Base-by-base conservation (phyloP, 2,113 vertebrate species). In the Gavia stellata region DNA sequence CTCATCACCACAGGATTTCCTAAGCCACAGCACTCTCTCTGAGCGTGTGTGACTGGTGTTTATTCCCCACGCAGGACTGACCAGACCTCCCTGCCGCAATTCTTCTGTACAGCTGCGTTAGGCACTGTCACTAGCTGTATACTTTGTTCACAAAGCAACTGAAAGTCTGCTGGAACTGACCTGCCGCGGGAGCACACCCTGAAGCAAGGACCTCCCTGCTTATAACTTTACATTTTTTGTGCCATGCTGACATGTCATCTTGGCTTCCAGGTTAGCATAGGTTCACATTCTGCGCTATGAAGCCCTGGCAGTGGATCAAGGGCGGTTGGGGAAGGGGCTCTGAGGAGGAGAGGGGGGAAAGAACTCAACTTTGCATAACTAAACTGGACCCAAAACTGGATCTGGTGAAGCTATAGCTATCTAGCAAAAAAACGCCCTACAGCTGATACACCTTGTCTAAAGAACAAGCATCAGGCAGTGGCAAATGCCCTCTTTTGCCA, bases 251-350 rank as follows among this genome's bases (percentile, higher is more conserved):
- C 73, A 52, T 20, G 20, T 33, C 31, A 7, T 23, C 47, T 38
- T 42, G 38, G 56, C 78, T 74, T 47, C 67, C 77, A 87, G 83
- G 55, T n/a, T 13, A 81, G 59, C 55, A 5, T 2, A 38, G 59
- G n/a, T n/a, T n/a, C n/a, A n/a, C n/a, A n/a, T n/a, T 33, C 73
- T 75, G 56, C 4, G 0, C 78, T 58, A n/a, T 7, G 56, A 53
- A 87, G 65, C 33, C 65, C 55, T 67, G 56, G 52, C 44, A 72
- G 66, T 0, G 3, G 15, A 31, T 29, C 56, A 49, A 45, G 56
- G 33, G 33, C 0, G 0, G 9, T 0, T 47, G 49, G 34, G 56
- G 65, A 78, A 86, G 25, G 28, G 68, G 42, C 33, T 2, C 0
- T 7, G 13, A 5, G 6, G 6, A 34, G 5, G 7, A 79, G 20